Evolutionary conservation across 2,113 vertebrate species (phyloP).

Genomic region (Mystacornis crossleyi): DNA sequence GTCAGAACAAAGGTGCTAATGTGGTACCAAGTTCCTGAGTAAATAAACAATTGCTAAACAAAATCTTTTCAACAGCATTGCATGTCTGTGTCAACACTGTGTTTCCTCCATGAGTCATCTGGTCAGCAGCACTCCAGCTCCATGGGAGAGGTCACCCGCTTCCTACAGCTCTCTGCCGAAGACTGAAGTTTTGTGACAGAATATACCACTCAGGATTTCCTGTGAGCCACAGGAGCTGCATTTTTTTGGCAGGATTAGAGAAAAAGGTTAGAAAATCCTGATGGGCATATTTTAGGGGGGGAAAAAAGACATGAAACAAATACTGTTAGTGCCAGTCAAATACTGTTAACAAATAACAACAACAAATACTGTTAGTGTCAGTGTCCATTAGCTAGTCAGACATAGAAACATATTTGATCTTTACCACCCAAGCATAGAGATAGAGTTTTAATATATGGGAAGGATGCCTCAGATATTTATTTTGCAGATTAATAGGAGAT

Average conservation of each 20-base stretch:
- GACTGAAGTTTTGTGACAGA: not conserved
- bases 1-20: conserved; percentile 61
- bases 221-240: not conserved
- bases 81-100: conserved; percentile 28
- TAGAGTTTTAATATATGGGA: not conserved
- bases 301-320: not conserved
- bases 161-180: not conserved
- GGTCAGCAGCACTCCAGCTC: conserved; percentile 29
- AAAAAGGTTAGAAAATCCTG: conserved; percentile 13
- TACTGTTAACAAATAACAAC: too few species aligned
- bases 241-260: conserved; percentile 23
- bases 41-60: conserved; percentile 56
- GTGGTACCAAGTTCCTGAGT: conserved; percentile 38
- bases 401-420: not conserved
- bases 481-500: not conserved
- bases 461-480: not conserved
- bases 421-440: not conserved
- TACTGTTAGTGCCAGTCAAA: not conserved
- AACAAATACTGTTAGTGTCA: not conserved
- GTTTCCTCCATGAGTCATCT: not conserved
- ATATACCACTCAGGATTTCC: not conserved
- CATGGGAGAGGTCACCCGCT: not conserved
- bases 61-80: conserved; percentile 35
- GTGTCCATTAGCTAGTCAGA: not conserved
- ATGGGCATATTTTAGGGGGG: not conserved